phyloP scores from a whole-genome alignment of 2,113 vertebrate genomes.

The Pholis gunnellus region DNA sequence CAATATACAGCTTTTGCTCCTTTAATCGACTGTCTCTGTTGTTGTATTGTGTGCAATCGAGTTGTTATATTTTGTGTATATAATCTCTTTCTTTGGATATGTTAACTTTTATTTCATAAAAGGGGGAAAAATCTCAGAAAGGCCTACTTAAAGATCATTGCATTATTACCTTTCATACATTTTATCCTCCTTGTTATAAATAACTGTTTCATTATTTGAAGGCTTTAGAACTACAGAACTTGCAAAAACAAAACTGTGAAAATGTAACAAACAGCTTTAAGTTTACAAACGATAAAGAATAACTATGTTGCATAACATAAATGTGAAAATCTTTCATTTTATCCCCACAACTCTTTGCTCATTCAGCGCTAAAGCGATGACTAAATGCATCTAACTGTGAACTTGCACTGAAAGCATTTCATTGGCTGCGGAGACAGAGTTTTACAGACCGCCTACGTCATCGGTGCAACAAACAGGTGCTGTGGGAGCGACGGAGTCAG shows the following conservation, averaged over 20 bases:
- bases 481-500: slow-evolving; percentile 54
- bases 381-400: neutral
- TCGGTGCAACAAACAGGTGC: slow-evolving; percentile 74
- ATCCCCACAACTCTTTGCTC: too few species aligned
- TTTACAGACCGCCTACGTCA: slow-evolving; percentile 64
- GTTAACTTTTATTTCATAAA: too few species aligned
- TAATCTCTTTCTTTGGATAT: neutral
- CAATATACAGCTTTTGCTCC: neutral
- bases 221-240: neutral
- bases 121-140: neutral
- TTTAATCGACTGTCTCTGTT: neutral
- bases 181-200: neutral
- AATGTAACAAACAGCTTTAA: neutral
- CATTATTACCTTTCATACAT: neutral
- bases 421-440: neutral
- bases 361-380: neutral
- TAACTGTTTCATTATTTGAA: neutral
- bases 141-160: too few species aligned
- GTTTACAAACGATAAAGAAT: neutral
- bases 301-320: neutral
- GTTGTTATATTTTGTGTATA: too few species aligned
- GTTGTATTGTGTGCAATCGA: neutral
- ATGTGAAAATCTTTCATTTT: neutral
- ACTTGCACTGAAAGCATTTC: slow-evolving; percentile 33
- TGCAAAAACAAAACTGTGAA: neutral